Evolutionary conservation across 1,140 invertebrate genomes (phyloP).

Genomic region (Drosophila kepulauana): DNA sequence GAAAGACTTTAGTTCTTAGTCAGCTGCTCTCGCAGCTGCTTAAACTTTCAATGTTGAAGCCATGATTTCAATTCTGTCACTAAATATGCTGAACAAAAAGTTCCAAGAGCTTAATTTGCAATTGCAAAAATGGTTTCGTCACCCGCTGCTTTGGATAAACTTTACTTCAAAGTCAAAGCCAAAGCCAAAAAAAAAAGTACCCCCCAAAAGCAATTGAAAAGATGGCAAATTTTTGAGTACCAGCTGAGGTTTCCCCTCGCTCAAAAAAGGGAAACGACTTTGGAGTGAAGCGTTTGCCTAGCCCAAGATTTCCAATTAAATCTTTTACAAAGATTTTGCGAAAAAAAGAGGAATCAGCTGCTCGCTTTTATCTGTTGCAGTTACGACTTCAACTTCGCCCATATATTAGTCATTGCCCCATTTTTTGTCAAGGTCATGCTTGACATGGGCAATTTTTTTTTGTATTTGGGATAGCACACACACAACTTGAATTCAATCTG

Average conservation of each 20-base stretch:
- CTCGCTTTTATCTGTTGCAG: neutral
- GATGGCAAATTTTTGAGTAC: conserved; percentile 16
- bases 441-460: conserved; percentile 23
- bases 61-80: conserved; percentile 6
- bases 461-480: conserved; percentile 19
- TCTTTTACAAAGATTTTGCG: conserved; percentile 2
- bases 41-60: neutral
- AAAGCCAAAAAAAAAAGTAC: conserved; percentile 3
- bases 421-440: conserved; percentile 29
- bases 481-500: conserved; percentile 44
- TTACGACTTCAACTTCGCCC: neutral
- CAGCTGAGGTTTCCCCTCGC: conserved; percentile 33
- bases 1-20: no score
- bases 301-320: conserved; percentile 44
- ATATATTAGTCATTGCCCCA: neutral
- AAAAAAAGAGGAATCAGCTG: conserved; percentile 7
- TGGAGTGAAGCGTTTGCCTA: conserved; percentile 26
- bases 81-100: conserved; percentile 1
- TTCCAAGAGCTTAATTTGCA: conserved; percentile 18
- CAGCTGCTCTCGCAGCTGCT: no score
- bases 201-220: neutral
- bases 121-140: conserved; percentile 23
- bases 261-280: no score
- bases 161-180: conserved; percentile 22
- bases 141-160: conserved; percentile 17